Evolutionary conservation across 2,888 invertebrate species (phyloP), one percentile per base, ranked within the genome.

Genomic region (Apeira syringaria): DNA sequence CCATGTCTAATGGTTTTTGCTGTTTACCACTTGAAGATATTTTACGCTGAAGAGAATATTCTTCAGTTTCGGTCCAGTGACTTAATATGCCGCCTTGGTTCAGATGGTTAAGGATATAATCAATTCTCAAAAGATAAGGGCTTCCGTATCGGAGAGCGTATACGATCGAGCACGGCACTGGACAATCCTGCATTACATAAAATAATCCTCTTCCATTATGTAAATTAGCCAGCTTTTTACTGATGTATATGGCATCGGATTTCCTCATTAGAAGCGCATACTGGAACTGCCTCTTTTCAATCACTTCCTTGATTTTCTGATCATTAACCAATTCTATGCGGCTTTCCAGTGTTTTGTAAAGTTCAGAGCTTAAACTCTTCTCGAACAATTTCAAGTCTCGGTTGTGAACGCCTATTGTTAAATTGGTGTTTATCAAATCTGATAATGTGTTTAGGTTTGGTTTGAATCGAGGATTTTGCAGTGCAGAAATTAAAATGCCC

Each of bases 121-220:
- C 79, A 2, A 92, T 32, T 36, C 78, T 81, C 5, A 76, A 80
- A 31, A 91, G 64, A 59, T 91, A 92, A 0, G 92, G 92, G 17
- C 92, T 92, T 1, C 92, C 92, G 50, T 91, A 91, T n/a, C 87
- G 83, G 5, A 91, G 69, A 0, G 91, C 90, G 45, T 91, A 92
- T 0, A 91, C 92, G 0, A 91, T 84, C 9, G 84, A 83, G 60
- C 91, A 91, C 0, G 92, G 92, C 0, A 92, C 79, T 7, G 92
- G 90, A 53, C 92, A 92, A 15, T 89, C 84, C 5, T 59, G 52
- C 61, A 91, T 84, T 0, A 82, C 70, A 53, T 91, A 90, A 47
- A 78, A 92, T 0, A 91, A 24, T 0, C 90, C 86, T 24, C 84
- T 80, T 0, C 91, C 91, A 17, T 77, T 57, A 7, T 57, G 34